phyloP scores from a whole-genome alignment of 2,888 invertebrate genomes.

The Ichneumoninae sp. region DNA sequence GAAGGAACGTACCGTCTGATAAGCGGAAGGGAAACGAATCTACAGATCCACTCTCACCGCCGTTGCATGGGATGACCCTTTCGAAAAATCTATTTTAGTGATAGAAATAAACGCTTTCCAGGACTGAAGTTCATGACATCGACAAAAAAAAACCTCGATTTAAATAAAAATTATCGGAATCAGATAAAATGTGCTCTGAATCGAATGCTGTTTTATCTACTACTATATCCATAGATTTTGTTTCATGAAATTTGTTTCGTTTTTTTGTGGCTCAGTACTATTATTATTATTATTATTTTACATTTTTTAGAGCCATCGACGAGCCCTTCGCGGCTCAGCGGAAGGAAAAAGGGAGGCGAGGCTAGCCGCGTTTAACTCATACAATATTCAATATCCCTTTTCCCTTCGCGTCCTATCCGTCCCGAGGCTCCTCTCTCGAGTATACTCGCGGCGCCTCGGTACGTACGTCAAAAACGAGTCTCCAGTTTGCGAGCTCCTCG shows the following conservation, averaged over 20 bases:
- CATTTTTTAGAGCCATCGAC: not conserved
- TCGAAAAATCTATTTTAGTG: not conserved
- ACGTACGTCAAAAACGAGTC: constrained; percentile 70
- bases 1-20: constrained; percentile 22
- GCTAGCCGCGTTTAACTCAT: constrained; percentile 69
- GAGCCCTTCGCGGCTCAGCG: not conserved
- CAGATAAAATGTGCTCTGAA: not conserved
- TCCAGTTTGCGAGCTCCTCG: constrained; percentile 50
- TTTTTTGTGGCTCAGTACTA: not conserved
- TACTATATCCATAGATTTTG: not conserved
- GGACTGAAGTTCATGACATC: not conserved
- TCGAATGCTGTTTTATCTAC: not conserved
- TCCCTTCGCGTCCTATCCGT: constrained; percentile 71
- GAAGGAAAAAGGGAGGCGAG: constrained; percentile 14
- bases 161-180: not conserved
- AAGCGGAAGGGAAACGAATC: constrained; percentile 25
- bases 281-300: not conserved
- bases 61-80: not conserved
- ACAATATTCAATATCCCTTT: constrained; percentile 77
- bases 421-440: constrained; percentile 2
- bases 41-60: constrained; percentile 3
- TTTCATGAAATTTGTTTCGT: not conserved
- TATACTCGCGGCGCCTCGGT: constrained; percentile 34
- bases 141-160: not conserved
- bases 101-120: not conserved